Evolutionary conservation across 2,797 vertebrate genomes (phyloP), one percentile per base, ranked within the genome.

Genomic region (Chaetodon trifasciatus): DNA sequence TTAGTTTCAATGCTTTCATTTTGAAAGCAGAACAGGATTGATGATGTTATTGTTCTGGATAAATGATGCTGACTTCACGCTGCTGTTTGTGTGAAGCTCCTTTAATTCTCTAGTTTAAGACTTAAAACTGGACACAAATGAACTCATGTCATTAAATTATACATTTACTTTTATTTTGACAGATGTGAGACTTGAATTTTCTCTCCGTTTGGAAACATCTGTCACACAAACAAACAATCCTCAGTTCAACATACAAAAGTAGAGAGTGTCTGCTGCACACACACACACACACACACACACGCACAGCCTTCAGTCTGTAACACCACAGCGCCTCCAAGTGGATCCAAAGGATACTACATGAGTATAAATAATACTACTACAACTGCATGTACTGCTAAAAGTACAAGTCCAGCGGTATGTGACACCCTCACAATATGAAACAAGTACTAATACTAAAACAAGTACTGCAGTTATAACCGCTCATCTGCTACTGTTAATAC

Each of bases 241-340:
- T 32, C 28, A 32, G 28, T 32, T 32, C 28, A 16, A 11, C n/a
- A n/a, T n/a, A n/a, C n/a, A n/a, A 32, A 7, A 42, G 21, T 11
- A n/a, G 15, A 44, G 19, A 63, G 40, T 64, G 11, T 2, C 16
- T 28, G 57, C 8, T 3, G 32, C 32, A 47, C 42, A 53, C 37
- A 24, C 63, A 66, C 66, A 40, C 37, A 24, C 57, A 47, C 62
- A 47, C 42, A 40, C 37, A 40, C 63, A 66, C 66, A 24, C 37
- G 24, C 57, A 4, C 46, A 21, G 40, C 8, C 9, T 21, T 32
- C 37, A n/a, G 42, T 65, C 8, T 62, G 23, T 64, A 23, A 50
- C 21, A 37, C 42, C 63, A 76, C 72, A 76, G 68, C 77, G 32
- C 44, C 76, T 0, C 63, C 77, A 40, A 2, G 50, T 76, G 82